These are phyloP conservation scores for Gymnosoma rotundatum DNA, from an alignment of 2,888 invertebrate species.

Conservation along the genomic window DNA sequence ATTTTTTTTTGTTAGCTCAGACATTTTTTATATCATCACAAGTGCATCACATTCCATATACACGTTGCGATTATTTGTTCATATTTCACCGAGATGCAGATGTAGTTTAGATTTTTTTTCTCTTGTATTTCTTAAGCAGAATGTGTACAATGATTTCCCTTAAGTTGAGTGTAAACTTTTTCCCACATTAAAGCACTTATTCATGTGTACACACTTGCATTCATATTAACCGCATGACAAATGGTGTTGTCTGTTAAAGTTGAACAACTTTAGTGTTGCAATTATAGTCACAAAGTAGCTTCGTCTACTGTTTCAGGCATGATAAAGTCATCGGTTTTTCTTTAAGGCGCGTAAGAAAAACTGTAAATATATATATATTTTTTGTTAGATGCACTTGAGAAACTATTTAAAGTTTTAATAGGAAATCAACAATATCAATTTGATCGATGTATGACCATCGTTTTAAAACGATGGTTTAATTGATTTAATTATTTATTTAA, in stretches of 20 bases:
- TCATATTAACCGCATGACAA: slow-evolving; percentile 57
- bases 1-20: slow-evolving; percentile 4
- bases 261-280: slow-evolving; percentile 29
- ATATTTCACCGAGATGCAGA: slow-evolving; percentile 25
- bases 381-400: slow-evolving; percentile 47
- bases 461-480: too few relatives aligned
- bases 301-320: slow-evolving; percentile 25
- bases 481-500: too few relatives aligned
- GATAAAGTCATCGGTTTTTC: slow-evolving; percentile 26
- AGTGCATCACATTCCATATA: slow-evolving; percentile 47
- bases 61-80: slow-evolving; percentile 22
- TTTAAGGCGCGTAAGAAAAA: slow-evolving; percentile 5
- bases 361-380: slow-evolving; percentile 46
- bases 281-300: slow-evolving; percentile 40
- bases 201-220: background rate
- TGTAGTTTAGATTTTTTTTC: background rate
- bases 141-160: slow-evolving; percentile 43
- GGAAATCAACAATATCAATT: slow-evolving; percentile 28
- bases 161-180: slow-evolving; percentile 27
- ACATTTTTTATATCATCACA: slow-evolving; percentile 41
- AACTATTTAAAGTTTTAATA: slow-evolving; percentile 38
- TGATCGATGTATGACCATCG: background rate
- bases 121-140: background rate
- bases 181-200: slow-evolving; percentile 1
- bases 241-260: slow-evolving; percentile 52